Evolutionary conservation across 2,113 vertebrate species (phyloP), one percentile per base, ranked within the genome.

Genomic region (Cebidichthys violaceus): DNA sequence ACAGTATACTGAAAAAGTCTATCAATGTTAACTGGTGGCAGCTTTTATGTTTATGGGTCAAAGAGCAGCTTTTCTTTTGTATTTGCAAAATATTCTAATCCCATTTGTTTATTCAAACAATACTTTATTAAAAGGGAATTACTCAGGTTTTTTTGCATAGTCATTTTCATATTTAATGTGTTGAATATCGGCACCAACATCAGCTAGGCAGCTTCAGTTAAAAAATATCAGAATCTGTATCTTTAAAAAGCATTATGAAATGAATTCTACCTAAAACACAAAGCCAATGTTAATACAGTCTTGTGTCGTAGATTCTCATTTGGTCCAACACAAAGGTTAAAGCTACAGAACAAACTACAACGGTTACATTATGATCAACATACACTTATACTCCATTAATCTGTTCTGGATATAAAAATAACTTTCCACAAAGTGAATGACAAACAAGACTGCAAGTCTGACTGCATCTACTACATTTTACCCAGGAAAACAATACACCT

Each of bases 71-170:
- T 77, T 72, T 61, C 62, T 83, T 33, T 76, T 69, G 9, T 24
- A 31, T 80, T 82, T 70, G 52, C 24, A 84, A 60, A 35, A 24
- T 69, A 29, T 74, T 62, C 0, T 50, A 69, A 61, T 65, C 20
- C 22, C 22, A 35, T 65, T n/a, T 78, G 8, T 79, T 65, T 39
- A 15, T 33, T 61, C 6, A 50, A 31, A 57, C 17, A 41, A 24
- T 24, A 6, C 66, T 75, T 76, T 59, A 73, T 74, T 43, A 50
- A 77, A 55, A 81, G 62, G 24, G 13, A 61, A 82, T 82, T 55
- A 65, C 22, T 54, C 2, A 13, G 18, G 10, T 65, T 27, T 35
- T 82, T 31, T 88, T 92, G 81, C 90, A 90, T 86, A 85, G 84
- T 75, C 3, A 11, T 45, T 76, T 78, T 68, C 9, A 33, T 65